These are phyloP conservation scores for Exephanes ischioxanthus DNA, from an alignment of 2,888 invertebrate genomes.

Conservation along the genomic window DNA sequence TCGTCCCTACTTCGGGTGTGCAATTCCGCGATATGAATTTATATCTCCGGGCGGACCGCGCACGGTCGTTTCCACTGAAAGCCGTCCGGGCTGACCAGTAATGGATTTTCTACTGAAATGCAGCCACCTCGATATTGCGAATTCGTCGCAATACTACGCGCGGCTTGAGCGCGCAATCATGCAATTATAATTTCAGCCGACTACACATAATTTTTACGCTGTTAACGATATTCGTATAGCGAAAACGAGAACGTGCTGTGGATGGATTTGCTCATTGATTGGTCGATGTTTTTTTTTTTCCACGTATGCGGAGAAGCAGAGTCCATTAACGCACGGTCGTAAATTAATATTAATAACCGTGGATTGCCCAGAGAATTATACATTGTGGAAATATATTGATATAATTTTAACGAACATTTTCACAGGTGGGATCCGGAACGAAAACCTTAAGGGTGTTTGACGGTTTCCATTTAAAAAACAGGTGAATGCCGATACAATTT, in stretches of 20 bases:
- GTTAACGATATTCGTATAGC: not conserved
- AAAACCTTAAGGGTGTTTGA: too few relatives aligned
- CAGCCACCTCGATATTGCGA: not conserved
- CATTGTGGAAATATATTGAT: not conserved
- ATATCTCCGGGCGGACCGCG: conserved; percentile 19
- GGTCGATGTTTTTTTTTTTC: not conserved
- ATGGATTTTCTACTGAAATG: not conserved
- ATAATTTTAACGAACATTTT: not conserved
- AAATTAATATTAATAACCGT: conserved; percentile 3
- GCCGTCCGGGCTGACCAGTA: not conserved
- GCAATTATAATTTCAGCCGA: not conserved
- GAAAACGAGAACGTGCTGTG: not conserved
- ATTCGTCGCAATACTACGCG: not conserved
- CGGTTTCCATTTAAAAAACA: too few relatives aligned
- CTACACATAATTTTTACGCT: not conserved
- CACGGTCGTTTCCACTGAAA: conserved; percentile 30
- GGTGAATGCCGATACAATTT: too few relatives aligned
- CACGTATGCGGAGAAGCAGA: not conserved
- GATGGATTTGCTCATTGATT: conserved; percentile 13
- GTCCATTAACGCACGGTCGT: not conserved
- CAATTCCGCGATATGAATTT: not conserved
- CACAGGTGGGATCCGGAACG: not conserved
- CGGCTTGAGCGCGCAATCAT: too few relatives aligned
- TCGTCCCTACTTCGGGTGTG: not conserved
- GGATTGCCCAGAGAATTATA: not conserved